Percentiles rank a stretch among this genome's conserved stretches.
These are phyloP conservation scores for Seira ritae DNA, from an alignment of 2,888 invertebrate genomes.

Conservation along the genomic window DNA sequence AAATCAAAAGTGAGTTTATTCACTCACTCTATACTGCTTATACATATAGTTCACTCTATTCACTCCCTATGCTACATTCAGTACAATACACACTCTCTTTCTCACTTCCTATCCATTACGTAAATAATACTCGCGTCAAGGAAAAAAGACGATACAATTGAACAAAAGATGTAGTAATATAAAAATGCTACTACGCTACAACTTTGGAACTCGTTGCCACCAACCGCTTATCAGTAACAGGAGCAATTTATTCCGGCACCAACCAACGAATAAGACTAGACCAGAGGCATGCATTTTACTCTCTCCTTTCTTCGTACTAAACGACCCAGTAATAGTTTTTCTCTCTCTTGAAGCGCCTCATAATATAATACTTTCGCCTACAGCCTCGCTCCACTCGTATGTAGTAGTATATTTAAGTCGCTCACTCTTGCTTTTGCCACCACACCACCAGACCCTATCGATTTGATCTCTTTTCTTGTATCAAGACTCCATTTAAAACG, in stretches of 20 bases:
- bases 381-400: slow-evolving; percentile 16
- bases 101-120: slow-evolving; percentile 6
- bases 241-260: slow-evolving; percentile 11
- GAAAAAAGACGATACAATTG: neutral
- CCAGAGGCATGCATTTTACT: neutral
- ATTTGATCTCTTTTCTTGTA: slow-evolving; percentile 66
- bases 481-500: slow-evolving; percentile 68
- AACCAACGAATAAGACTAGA: neutral
- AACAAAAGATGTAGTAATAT: neutral
- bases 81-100: neutral
- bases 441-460: slow-evolving; percentile 55
- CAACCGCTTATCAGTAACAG: slow-evolving; percentile 8
- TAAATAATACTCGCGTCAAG: neutral
- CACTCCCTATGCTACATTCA: neutral
- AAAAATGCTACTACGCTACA: neutral
- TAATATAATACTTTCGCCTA: slow-evolving; percentile 27
- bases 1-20: slow-evolving; percentile 11
- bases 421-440: slow-evolving; percentile 23
- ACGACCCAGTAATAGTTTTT: too few species aligned
- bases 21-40: neutral
- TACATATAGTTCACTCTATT: neutral
- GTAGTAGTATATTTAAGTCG: slow-evolving; percentile 41
- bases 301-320: neutral
- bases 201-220: slow-evolving; percentile 4
- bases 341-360: slow-evolving; percentile 17